Percentiles rank a stretch among this genome's conserved stretches.
Evolutionary conservation across 1,140 invertebrate genomes (phyloP).

Genomic region (Callitettix versicolor): DNA sequence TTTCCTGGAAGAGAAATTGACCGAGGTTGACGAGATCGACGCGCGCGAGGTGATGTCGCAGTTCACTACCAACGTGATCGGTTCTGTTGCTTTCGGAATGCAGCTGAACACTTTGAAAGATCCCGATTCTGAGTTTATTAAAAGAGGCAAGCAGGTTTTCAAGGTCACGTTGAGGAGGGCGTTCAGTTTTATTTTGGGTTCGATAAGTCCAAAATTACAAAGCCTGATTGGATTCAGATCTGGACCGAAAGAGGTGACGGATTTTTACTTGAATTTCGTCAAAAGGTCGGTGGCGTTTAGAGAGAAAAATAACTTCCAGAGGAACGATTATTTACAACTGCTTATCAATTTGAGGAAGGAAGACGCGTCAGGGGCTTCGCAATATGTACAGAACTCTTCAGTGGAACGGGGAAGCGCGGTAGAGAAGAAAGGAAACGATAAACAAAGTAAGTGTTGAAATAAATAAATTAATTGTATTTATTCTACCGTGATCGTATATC

Average conservation of each 20-base stretch:
- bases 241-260: constrained; percentile 22
- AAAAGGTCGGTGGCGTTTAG: constrained; percentile 33
- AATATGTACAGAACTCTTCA: too few species aligned
- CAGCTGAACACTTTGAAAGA: constrained; percentile 39
- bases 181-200: constrained; percentile 7
- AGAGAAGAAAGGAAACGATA: too few species aligned
- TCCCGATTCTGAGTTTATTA: constrained; percentile 37
- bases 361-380: not conserved
- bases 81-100: constrained; percentile 43
- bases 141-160: constrained; percentile 33
- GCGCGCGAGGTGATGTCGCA: constrained; percentile 35
- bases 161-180: constrained; percentile 27
- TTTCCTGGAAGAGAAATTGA: not conserved
- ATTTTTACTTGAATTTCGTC: constrained; percentile 39
- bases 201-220: constrained; percentile 16
- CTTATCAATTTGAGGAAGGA: constrained; percentile 23
- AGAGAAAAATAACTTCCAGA: constrained; percentile 32
- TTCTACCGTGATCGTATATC: too few species aligned
- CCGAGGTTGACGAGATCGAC: constrained; percentile 24
- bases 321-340: constrained; percentile 34
- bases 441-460: too few species aligned
- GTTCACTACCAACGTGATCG: constrained; percentile 45
- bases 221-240: constrained; percentile 14
- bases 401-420: too few species aligned
- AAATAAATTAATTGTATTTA: too few species aligned